These are phyloP conservation scores for Rhinoraja longicauda DNA, from an alignment of 2,797 vertebrate species.

Conservation along the genomic window DNA sequence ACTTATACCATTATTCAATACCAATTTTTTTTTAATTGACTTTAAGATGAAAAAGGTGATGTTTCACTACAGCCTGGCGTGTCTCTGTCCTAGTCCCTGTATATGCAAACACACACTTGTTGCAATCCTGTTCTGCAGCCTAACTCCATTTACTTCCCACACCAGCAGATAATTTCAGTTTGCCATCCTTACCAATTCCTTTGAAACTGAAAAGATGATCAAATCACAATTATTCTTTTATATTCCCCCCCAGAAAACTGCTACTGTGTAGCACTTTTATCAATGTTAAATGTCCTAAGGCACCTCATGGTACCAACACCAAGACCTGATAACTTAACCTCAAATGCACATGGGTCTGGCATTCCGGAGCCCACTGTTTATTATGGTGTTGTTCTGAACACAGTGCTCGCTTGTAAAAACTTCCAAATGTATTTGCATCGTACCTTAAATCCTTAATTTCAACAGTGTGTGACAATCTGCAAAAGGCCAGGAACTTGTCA, in stretches of 20 bases:
- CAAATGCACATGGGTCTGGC: background rate
- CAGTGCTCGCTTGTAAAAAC: background rate
- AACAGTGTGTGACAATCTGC: background rate
- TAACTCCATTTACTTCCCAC: background rate
- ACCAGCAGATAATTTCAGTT: background rate
- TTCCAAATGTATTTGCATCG: background rate
- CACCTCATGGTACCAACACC: too few species aligned
- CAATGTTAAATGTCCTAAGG: too few species aligned
- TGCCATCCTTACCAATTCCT: background rate
- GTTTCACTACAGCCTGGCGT: background rate
- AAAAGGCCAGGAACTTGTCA: background rate
- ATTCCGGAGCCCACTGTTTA: background rate
- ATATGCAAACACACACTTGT: background rate
- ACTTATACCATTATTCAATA: background rate
- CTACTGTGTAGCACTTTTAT: too few species aligned
- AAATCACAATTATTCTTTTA: background rate
- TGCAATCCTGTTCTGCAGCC: background rate
- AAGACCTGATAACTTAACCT: background rate
- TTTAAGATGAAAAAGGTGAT: background rate
- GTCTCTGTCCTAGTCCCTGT: background rate
- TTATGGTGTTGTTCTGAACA: background rate
- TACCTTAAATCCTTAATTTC: background rate
- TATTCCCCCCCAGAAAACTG: background rate
- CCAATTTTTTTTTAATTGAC: background rate
- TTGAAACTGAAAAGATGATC: background rate